A percentile compares a stretch with the other conserved stretches of the same genome.
These are phyloP conservation scores for Caenorhabditis tropicalis DNA, from an alignment of 1,140 invertebrate genomes.

Conservation along the genomic window DNA sequence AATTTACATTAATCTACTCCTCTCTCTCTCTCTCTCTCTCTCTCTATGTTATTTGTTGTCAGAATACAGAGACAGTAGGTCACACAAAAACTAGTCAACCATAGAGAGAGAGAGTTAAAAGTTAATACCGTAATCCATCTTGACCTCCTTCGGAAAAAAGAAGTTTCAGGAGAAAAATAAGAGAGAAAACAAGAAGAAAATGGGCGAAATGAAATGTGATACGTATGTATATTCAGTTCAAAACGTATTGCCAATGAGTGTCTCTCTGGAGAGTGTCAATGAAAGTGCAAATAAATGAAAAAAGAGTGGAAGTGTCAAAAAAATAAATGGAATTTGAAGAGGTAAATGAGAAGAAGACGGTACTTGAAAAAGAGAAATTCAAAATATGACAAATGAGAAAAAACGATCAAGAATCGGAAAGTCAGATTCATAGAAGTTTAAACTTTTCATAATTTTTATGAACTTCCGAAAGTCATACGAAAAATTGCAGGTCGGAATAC, in stretches of 20 bases:
- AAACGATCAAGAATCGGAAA: not conserved
- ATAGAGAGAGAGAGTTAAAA: not conserved
- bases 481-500: no score
- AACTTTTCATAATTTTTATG: no score
- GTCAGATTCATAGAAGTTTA: no score
- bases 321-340: not conserved
- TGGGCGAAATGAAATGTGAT: not conserved
- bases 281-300: conserved; percentile 40
- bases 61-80: not conserved
- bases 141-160: not conserved
- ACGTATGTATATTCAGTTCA: not conserved
- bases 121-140: conserved; percentile 32
- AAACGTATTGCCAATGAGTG: not conserved
- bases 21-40: not conserved
- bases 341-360: not conserved
- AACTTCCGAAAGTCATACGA: no score
- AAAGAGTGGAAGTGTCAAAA: not conserved
- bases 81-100: conserved; percentile 17
- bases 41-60: no score
- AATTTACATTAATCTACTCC: not conserved
- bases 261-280: not conserved
- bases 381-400: not conserved
- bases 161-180: not conserved
- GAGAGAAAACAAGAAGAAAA: not conserved
- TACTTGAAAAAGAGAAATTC: conserved; percentile 9